Evolutionary conservation across 2,113 vertebrate species (phyloP).

Genomic region (Jaculus jaculus): DNA sequence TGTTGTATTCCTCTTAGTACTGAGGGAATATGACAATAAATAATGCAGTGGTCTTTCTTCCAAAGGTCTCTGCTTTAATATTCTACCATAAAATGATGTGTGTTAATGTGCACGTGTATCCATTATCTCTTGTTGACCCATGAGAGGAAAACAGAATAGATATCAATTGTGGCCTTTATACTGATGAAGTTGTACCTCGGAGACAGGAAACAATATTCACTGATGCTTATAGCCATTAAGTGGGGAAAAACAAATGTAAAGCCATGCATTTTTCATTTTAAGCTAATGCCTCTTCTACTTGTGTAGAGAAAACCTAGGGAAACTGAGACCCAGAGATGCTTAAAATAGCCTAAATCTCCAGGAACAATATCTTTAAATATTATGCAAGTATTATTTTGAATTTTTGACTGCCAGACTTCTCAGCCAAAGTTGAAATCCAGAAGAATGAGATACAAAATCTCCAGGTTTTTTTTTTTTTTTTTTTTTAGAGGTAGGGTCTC

Average conservation of each 20-base stretch:
- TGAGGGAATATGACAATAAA: slow-evolving; percentile 41
- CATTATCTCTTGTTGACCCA: slow-evolving; percentile 13
- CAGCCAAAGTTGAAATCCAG: not conserved
- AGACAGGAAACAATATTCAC: not conserved
- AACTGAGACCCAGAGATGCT: not conserved
- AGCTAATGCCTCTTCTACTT: not conserved
- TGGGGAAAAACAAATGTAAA: not conserved
- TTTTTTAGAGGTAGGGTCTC: too few relatives aligned
- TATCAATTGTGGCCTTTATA: not conserved
- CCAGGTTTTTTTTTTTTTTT: not conserved
- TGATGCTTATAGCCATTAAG: not conserved
- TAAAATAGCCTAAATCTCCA: not conserved
- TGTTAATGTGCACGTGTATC: not conserved
- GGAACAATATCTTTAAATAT: not conserved
- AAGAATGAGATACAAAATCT: not conserved
- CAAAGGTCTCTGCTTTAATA: not conserved
- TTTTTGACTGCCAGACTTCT: not conserved
- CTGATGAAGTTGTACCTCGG: not conserved
- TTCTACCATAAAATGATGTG: not conserved
- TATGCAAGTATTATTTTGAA: not conserved
- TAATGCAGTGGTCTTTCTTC: not conserved
- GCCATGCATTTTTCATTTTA: not conserved
- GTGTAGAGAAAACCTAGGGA: not conserved
- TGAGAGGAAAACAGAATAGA: not conserved
- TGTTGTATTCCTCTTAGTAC: not conserved